Evolutionary conservation across 2,797 vertebrate genomes (phyloP).

Genomic region (Eulemur albifrons): DNA sequence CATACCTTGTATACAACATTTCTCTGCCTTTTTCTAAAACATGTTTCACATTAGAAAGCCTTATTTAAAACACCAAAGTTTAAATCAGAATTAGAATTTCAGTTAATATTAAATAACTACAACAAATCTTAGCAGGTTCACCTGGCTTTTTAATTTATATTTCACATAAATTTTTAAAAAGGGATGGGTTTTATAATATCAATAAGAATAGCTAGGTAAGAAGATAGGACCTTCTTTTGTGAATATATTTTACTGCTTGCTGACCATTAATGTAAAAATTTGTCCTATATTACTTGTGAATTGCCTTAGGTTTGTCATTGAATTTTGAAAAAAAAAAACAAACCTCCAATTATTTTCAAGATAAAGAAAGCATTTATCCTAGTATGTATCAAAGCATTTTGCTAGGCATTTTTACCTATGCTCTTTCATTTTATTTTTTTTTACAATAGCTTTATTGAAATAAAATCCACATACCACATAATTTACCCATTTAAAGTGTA

Average conservation of each 20-base stretch:
- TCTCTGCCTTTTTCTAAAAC: constrained; percentile 22
- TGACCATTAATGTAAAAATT: not conserved
- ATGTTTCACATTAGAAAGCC: not conserved
- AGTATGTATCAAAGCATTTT: not conserved
- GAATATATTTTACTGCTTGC: not conserved
- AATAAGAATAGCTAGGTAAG: not conserved
- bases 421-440: not conserved
- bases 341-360: not conserved
- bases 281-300: not conserved
- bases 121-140: not conserved
- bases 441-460: not conserved
- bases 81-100: not conserved
- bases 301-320: not conserved
- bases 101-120: not conserved
- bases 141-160: not conserved
- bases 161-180: not conserved
- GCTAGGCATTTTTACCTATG: not conserved
- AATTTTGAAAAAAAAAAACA: not conserved
- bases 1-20: not conserved
- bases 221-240: not conserved
- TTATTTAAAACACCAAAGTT: not conserved
- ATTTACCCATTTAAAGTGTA: too few relatives aligned
- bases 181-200: not conserved
- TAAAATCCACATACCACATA: too few relatives aligned
- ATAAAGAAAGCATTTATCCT: not conserved